These are phyloP conservation scores for Eilema griseolum DNA, from an alignment of 2,888 invertebrate species.

Conservation along the genomic window DNA sequence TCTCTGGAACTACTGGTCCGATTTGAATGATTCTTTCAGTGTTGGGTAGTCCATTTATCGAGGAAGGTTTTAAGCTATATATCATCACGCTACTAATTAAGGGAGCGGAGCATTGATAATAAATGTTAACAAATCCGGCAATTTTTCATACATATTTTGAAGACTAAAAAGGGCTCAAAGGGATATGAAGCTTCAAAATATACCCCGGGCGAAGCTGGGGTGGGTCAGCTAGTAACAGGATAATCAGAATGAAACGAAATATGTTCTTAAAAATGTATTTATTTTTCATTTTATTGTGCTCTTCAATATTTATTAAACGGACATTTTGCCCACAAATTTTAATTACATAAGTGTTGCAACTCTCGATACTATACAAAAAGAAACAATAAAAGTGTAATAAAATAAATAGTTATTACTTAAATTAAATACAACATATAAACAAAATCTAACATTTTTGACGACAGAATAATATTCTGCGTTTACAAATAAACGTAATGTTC, in stretches of 20 bases:
- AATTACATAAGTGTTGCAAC: slow-evolving; percentile 75
- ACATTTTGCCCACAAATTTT: slow-evolving; percentile 70
- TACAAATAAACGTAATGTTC: slow-evolving; percentile 42
- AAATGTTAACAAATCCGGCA: too few relatives aligned
- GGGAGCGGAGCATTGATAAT: too few relatives aligned
- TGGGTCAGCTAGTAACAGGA: too few relatives aligned
- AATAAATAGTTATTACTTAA: slow-evolving; percentile 72
- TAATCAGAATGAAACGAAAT: slow-evolving; percentile 48
- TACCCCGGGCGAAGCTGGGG: too few relatives aligned
- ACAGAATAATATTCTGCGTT: slow-evolving; percentile 51
- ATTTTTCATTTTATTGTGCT: slow-evolving; percentile 86
- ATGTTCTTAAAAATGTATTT: slow-evolving; percentile 83
- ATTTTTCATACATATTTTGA: too few relatives aligned
- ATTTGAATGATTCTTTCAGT: too few relatives aligned
- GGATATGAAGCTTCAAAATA: too few relatives aligned
- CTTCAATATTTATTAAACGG: slow-evolving; percentile 80
- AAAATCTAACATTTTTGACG: slow-evolving; percentile 61
- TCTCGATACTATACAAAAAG: slow-evolving; percentile 70
- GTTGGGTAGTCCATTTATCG: too few relatives aligned
- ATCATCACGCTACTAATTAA: too few relatives aligned
- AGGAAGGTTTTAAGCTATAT: too few relatives aligned
- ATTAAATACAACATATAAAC: slow-evolving; percentile 48
- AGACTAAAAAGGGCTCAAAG: too few relatives aligned
- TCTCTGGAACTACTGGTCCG: too few relatives aligned
- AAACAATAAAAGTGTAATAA: slow-evolving; percentile 67